A percentile compares a stretch with the other conserved stretches of the same genome.
Conservation (phyloP, 2,113 vertebrate genomes). For the Pterocles orientalis region DNA sequence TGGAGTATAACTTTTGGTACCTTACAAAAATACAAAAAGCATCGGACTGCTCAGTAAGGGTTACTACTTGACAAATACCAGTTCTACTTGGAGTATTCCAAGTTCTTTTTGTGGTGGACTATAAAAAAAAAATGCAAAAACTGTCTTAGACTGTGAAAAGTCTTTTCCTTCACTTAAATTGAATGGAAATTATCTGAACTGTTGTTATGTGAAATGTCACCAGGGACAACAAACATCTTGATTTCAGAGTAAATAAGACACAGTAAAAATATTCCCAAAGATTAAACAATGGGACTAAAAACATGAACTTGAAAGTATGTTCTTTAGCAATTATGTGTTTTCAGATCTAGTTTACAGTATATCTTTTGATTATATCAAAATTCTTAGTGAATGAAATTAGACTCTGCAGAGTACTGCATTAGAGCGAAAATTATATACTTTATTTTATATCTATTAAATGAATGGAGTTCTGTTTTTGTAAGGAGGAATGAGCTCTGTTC, state of each 20-base stretch:
- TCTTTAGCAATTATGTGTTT: background rate
- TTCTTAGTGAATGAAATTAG: background rate
- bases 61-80: background rate
- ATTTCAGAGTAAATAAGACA: background rate
- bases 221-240: background rate
- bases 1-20: background rate
- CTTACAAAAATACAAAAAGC: background rate
- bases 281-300: background rate
- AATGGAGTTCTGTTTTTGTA: background rate
- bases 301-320: background rate
- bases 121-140: background rate
- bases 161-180: background rate
- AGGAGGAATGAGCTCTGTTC: background rate
- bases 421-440: background rate
- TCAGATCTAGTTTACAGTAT: background rate
- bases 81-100: background rate
- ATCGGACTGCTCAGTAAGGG: background rate
- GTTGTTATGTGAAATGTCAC: background rate
- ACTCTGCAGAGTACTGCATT: background rate
- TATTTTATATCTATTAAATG: background rate
- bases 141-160: background rate
- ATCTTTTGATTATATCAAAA: background rate
- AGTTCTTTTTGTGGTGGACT: background rate
- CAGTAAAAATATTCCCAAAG: background rate
- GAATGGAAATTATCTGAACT: background rate